phyloP scores from a whole-genome alignment of 2,888 invertebrate genomes.

The Microplitis manilae region DNA sequence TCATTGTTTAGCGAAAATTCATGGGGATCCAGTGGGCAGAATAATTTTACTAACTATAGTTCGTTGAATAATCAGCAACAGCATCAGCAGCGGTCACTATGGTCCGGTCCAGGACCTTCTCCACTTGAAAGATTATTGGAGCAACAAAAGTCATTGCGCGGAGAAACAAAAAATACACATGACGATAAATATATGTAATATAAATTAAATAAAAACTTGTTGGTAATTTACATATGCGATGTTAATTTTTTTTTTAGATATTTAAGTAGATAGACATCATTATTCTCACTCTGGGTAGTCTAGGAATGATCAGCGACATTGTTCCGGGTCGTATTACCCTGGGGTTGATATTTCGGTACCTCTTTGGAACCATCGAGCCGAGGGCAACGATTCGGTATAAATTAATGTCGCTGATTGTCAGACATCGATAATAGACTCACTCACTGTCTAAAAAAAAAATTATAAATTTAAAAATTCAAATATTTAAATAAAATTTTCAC shows the following conservation, averaged over 20 bases:
- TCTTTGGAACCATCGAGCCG: too few species aligned
- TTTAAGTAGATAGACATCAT: too few species aligned
- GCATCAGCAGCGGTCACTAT: conserved; percentile 77
- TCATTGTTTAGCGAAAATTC: conserved; percentile 74
- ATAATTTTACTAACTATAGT: conserved; percentile 56
- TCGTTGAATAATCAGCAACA: conserved; percentile 42
- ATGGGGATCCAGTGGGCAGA: conserved; percentile 58
- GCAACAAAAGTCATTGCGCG: conserved; percentile 81
- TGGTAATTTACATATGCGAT: neutral
- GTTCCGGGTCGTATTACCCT: too few species aligned
- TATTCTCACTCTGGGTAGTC: too few species aligned
- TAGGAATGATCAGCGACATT: too few species aligned
- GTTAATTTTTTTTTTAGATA: too few species aligned
- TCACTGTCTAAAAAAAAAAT: conserved; percentile 43
- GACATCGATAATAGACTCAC: too few species aligned
- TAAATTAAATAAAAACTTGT: neutral
- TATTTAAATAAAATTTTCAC: conserved; percentile 4
- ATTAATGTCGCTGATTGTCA: too few species aligned
- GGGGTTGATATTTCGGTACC: too few species aligned
- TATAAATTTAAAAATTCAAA: conserved; percentile 56
- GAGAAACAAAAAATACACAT: conserved; percentile 60
- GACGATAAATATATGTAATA: neutral
- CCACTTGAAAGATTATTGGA: conserved; percentile 86
- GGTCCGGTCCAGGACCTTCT: conserved; percentile 85
- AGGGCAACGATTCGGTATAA: too few species aligned